Conservation (phyloP, 2,113 vertebrate genomes). For the Camelus bactrianus region DNA sequence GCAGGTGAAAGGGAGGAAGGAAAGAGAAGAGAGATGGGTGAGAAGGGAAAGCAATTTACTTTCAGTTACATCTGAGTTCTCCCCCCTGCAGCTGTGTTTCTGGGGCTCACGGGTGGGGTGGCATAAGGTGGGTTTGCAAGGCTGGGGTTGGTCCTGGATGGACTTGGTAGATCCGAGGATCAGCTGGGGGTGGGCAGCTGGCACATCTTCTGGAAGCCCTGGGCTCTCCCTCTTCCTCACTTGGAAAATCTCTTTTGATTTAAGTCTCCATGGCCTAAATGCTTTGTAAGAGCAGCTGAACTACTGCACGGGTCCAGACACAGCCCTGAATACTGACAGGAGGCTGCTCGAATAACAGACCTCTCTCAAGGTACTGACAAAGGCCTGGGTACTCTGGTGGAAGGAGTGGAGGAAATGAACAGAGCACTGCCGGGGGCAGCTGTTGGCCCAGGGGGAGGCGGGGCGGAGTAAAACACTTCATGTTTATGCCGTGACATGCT, state of each 20-base stretch:
- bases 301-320: not conserved
- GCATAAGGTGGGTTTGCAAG: not conserved
- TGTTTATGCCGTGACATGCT: not conserved
- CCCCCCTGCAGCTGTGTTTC: too few relatives aligned
- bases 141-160: not conserved
- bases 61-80: too few relatives aligned
- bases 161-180: not conserved
- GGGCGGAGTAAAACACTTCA: not conserved
- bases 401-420: not conserved
- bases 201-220: not conserved
- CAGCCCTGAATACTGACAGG: fast-evolving
- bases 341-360: not conserved
- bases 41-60: not conserved
- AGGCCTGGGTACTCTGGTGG: not conserved
- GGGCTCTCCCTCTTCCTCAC: not conserved
- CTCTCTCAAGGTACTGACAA: not conserved
- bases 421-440: not conserved
- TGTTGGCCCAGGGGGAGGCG: not conserved
- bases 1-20: not conserved
- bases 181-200: not conserved
- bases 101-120: not conserved
- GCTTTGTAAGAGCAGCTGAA: not conserved
- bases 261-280: not conserved
- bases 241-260: not conserved
- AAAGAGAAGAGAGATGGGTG: not conserved